These are phyloP conservation scores for Naso thynnoides DNA, from an alignment of 2,797 vertebrate species.

Conservation along the genomic window DNA sequence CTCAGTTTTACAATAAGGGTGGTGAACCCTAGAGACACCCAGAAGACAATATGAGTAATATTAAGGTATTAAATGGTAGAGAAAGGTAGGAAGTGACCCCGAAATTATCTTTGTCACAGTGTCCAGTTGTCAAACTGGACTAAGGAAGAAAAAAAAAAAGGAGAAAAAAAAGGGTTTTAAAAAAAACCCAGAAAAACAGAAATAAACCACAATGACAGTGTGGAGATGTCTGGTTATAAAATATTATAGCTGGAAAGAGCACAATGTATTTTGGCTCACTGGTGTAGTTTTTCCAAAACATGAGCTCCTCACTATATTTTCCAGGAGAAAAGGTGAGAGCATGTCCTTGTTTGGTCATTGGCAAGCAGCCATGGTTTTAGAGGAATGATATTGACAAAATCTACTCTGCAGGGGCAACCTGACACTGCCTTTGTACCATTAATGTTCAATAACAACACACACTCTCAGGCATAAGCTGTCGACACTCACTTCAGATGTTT, in stretches of 20 bases:
- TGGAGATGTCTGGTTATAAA: background rate
- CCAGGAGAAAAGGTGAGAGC: conserved; percentile 15
- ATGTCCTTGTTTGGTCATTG: conserved; percentile 22
- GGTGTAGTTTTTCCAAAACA: background rate
- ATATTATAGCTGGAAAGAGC: background rate
- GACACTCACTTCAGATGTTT: background rate
- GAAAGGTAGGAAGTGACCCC: background rate
- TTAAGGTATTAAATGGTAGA: background rate
- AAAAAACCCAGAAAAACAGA: no score
- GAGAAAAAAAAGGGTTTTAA: no score
- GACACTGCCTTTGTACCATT: background rate
- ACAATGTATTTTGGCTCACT: conserved; percentile 6
- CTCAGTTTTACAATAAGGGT: conserved; percentile 17
- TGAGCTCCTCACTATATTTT: conserved; percentile 2
- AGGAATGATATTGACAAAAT: conserved; percentile 9
- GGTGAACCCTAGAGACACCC: conserved; percentile 8
- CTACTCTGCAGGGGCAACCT: conserved; percentile 8
- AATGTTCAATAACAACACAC: conserved; percentile 14
- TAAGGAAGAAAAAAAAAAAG: no score
- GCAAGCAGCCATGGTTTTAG: background rate
- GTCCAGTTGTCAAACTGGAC: no score
- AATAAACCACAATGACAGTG: no score
- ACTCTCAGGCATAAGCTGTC: background rate
- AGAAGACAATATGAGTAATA: conserved; percentile 1
- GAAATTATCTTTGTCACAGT: background rate